Conservation (phyloP, 1,140 invertebrate genomes). For the Drosophila suzukii region DNA sequence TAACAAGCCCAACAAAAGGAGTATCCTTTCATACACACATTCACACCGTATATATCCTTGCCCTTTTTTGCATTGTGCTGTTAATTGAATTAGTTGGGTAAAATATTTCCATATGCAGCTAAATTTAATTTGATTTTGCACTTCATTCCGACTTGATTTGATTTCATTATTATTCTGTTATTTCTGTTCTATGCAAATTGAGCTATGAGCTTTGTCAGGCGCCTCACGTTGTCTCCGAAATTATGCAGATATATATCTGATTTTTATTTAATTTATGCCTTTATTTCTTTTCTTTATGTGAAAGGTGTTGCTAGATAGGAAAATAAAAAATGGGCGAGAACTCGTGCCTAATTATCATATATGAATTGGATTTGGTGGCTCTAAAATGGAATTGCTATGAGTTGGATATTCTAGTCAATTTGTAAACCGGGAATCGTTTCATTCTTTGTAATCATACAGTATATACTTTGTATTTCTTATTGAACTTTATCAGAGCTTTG, state of each 20-base stretch:
- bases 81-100: slow-evolving; percentile 76
- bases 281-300: slow-evolving; percentile 22
- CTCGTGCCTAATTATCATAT: slow-evolving; percentile 53
- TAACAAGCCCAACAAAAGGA: slow-evolving; percentile 49
- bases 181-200: slow-evolving; percentile 31
- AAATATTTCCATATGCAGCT: slow-evolving; percentile 64
- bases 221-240: slow-evolving; percentile 53
- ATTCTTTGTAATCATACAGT: neutral
- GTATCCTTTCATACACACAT: slow-evolving; percentile 17
- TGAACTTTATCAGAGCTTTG: neutral
- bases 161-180: slow-evolving; percentile 49
- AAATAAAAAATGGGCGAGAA: slow-evolving; percentile 25
- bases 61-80: slow-evolving; percentile 63
- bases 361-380: neutral
- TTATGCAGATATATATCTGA: slow-evolving; percentile 67
- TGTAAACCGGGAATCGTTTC: slow-evolving; percentile 1
- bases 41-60: slow-evolving; percentile 5
- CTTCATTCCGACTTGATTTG: slow-evolving; percentile 39
- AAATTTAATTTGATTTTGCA: slow-evolving; percentile 64
- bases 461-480: neutral
- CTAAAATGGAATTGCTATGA: neutral
- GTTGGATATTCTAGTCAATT: slow-evolving; percentile 21
- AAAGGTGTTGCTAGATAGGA: slow-evolving; percentile 37
- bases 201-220: slow-evolving; percentile 44
- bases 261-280: slow-evolving; percentile 68